Evolutionary conservation across 2,797 vertebrate species (phyloP), one percentile per base, ranked within the genome.

Genomic region (Microchirus variegatus): DNA sequence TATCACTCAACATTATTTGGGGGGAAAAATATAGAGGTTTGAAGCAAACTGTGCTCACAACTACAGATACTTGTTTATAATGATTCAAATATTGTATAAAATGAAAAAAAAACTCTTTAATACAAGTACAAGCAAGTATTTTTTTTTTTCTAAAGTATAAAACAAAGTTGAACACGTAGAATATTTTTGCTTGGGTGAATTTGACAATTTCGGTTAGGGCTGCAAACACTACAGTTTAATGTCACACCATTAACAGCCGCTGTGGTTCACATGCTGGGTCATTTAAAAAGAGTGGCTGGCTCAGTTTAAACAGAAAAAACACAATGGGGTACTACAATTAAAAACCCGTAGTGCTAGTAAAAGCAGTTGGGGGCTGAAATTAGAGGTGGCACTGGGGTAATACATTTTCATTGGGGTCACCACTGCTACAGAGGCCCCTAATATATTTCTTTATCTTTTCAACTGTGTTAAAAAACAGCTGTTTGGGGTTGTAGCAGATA

Each of bases 381-480:
- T 91, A 90, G 84, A 83, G 77, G 79, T 79, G 71, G 86, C 80
- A 77, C 61, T 74, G 79, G 83, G 90, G 82, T 88, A 81, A 89
- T 91, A 89, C 73, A 88, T 92, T 92, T 92, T 93, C 84, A 91
- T 82, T 84, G 79, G 85, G 90, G 91, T 93, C 92, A 92, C 65
- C 75, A 80, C 59, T 73, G 83, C 86, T 78, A 79, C 84, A 87
- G 75, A 84, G 80, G 76, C 74, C 70, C 22, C 81, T 92, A 93
- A 93, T 92, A 92, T 91, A 93, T 92, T 93, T 93, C 85, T 91
- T 90, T 93, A 92, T 94, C 91, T 93, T 87, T 91, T 90, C 86
- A 85, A 63, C 83, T 83, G 87, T 86, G 89, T 91, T 92, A 90
- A 92, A 92, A 93, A 94, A 94, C 92, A 91, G 91, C 92, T 93